A percentile compares a stretch with the other conserved stretches of the same genome.
These are phyloP conservation scores for Melanotaenia parkinsoni DNA, from an alignment of 2,797 vertebrate genomes.

Conservation along the genomic window DNA sequence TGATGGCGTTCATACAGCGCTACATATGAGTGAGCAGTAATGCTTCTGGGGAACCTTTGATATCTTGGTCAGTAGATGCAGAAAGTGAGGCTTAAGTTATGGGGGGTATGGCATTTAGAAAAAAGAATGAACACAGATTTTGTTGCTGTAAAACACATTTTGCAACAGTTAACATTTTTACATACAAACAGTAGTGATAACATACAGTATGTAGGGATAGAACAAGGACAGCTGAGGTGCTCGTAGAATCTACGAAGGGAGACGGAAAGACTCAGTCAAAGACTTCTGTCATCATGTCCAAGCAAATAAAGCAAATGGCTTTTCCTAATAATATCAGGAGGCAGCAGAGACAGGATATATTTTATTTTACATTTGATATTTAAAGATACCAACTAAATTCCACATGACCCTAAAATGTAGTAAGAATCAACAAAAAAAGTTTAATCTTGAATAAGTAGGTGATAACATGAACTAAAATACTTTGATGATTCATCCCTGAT, in stretches of 20 bases:
- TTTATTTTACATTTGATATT: neutral
- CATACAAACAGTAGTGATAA: neutral
- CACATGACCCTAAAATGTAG: neutral
- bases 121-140: neutral
- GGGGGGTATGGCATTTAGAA: slow-evolving; percentile 24
- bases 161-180: neutral
- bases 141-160: neutral
- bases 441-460: neutral
- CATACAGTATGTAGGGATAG: too few species aligned
- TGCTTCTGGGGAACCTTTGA: slow-evolving; percentile 74
- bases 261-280: neutral
- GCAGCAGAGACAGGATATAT: neutral
- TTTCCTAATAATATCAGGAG: neutral
- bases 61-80: slow-evolving; percentile 55
- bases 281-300: neutral
- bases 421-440: neutral
- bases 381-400: neutral
- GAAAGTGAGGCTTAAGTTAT: slow-evolving; percentile 29
- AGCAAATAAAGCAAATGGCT: neutral
- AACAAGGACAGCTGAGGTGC: too few species aligned
- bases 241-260: neutral
- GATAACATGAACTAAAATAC: slow-evolving; percentile 1
- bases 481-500: slow-evolving; percentile 19
- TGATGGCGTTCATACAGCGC: slow-evolving; percentile 58
- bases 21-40: slow-evolving; percentile 66